Percentiles rank a stretch among this genome's conserved stretches.
These are phyloP conservation scores for Didymodactylos carnosus DNA, from an alignment of 2,888 invertebrate species.

Conservation along the genomic window DNA sequence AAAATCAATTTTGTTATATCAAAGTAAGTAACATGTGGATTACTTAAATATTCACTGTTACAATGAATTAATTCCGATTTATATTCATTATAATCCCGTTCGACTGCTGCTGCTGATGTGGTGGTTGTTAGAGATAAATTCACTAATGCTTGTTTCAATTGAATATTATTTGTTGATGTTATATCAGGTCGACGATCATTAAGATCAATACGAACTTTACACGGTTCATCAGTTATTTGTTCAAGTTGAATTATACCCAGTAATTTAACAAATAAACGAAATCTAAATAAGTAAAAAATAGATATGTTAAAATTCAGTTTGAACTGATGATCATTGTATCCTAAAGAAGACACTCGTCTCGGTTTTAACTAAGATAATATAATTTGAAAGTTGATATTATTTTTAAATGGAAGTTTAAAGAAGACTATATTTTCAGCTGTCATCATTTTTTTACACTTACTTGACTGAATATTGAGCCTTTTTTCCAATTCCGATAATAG, in stretches of 20 bases:
- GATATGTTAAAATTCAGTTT: too few relatives aligned
- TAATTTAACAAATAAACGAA: neutral
- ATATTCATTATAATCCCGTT: neutral
- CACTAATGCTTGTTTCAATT: neutral
- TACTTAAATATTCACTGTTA: neutral
- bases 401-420: too few relatives aligned
- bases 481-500: neutral
- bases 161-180: neutral
- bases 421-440: too few relatives aligned
- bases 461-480: neutral
- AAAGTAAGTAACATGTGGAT: neutral
- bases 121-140: neutral
- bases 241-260: neutral
- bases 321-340: too few relatives aligned
- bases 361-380: too few relatives aligned
- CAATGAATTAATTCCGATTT: neutral
- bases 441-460: too few relatives aligned
- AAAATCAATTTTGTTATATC: neutral
- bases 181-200: neutral
- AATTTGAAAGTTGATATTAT: too few relatives aligned
- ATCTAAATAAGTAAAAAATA: neutral
- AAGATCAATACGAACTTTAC: neutral
- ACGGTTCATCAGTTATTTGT: neutral
- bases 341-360: too few relatives aligned
- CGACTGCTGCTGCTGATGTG: neutral